These are phyloP conservation scores for Galaxea fascicularis DNA, from an alignment of 92 coral and sea anemone species.

Conservation along the genomic window DNA sequence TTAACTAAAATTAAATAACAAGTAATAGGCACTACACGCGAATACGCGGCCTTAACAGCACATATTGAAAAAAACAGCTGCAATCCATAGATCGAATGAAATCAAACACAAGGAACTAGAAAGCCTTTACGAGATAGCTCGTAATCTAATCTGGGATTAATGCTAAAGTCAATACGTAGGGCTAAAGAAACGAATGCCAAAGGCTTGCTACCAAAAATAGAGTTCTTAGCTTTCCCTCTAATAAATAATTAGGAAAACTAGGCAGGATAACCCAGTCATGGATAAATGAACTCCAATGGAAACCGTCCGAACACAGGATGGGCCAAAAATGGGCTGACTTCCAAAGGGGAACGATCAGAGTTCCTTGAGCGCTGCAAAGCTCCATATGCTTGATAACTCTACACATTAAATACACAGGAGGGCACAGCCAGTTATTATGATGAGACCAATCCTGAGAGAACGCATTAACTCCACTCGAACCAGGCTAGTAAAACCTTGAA, in stretches of 20 bases:
- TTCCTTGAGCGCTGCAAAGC: conserved; percentile 49
- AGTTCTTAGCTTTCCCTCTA: conserved; percentile 35
- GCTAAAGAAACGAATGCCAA: conserved; percentile 54
- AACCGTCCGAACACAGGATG: conserved; percentile 59
- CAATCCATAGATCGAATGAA: too few relatives aligned
- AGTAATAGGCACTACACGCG: too few relatives aligned
- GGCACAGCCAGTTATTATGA: too few relatives aligned
- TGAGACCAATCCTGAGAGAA: too few relatives aligned
- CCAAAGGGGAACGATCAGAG: conserved; percentile 64
- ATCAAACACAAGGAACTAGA: too few relatives aligned
- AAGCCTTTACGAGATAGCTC: too few relatives aligned
- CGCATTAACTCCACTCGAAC: too few relatives aligned
- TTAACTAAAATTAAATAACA: too few relatives aligned
- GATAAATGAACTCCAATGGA: conserved; percentile 42
- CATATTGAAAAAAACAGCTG: too few relatives aligned
- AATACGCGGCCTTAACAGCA: too few relatives aligned
- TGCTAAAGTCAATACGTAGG: conserved; percentile 55
- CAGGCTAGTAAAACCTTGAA: not conserved
- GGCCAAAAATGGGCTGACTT: conserved; percentile 71
- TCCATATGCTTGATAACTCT: conserved; percentile 34
- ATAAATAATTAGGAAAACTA: conserved; percentile 32
- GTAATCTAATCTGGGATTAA: conserved; percentile 33
- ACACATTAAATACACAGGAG: too few relatives aligned
- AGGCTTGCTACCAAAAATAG: conserved; percentile 40
- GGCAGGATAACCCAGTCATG: conserved; percentile 49